Base-by-base conservation (phyloP, 2,888 invertebrate species). In the Napeogenes inachia region DNA sequence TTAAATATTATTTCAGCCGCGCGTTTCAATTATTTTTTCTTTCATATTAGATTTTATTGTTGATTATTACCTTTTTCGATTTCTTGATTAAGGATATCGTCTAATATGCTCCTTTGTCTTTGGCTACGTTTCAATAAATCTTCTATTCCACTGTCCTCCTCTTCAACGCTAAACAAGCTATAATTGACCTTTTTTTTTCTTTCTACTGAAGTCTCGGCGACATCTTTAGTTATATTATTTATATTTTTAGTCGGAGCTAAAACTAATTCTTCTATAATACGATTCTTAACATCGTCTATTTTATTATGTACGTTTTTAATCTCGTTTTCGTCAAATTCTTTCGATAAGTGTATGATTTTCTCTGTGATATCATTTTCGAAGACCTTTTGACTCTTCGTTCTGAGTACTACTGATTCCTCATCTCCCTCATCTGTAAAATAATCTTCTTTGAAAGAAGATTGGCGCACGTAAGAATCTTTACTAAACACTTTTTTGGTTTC, bases 61-160 rank as follows among this genome's bases (percentile, higher is more conserved):
- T 76, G 78, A 81, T 73, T 84, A 79, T 89, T 91, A 91, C 91
- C 91, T 91, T 91, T 89, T 80, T 82, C 89, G 73, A 91, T 91
- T 88, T 93, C 93, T 76, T 92, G 90, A 76, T 92, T 92, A 65
- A 93, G 85, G 72, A 94, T 93, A 82, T 94, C 94, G 71, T 93
- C 94, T 74, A 94, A 89, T 73, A 94, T 92, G 82, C 93, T 94
- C 80, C 94, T 92, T 80, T 95, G 94, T 74, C 92, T 92, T 79
- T 93, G 92, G 70, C 94, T 93, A 73, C 93, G 91, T 79, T 86
- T 91, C 56, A 94, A 85, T 62, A 94, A 85, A 64, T 91, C 93
- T 79, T 94, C 93, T 72, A 94, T 81, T 70, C 92, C 92, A 60
- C 92, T 92, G 73, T 93, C 93, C 62, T 92, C 92, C 63, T 92